These are phyloP conservation scores for Osmerus eperlanus DNA, from an alignment of 2,113 vertebrate species.

Conservation along the genomic window DNA sequence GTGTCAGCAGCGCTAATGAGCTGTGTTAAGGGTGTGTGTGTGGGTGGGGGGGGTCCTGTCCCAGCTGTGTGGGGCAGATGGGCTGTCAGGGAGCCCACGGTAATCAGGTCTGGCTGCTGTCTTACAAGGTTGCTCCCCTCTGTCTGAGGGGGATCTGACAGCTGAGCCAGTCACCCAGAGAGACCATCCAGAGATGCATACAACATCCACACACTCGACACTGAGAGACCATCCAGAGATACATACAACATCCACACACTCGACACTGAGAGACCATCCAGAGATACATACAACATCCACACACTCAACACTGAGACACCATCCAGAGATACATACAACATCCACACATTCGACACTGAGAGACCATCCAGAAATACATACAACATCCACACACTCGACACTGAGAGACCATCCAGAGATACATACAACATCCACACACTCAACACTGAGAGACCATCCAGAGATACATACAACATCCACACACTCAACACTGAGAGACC, in stretches of 20 bases:
- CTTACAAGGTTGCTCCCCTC: neutral
- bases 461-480: too few relatives aligned
- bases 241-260: neutral
- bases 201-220: too few relatives aligned
- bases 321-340: too few relatives aligned
- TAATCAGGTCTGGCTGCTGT: neutral
- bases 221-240: too few relatives aligned
- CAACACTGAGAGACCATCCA: too few relatives aligned
- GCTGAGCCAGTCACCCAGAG: neutral
- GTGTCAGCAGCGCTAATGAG: neutral
- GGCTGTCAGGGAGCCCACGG: neutral
- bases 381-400: too few relatives aligned
- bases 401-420: neutral
- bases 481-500: too few relatives aligned
- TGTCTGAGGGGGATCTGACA: neutral
- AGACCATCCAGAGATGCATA: neutral
- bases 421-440: neutral
- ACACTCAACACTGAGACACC: too few relatives aligned
- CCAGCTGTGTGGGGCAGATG: constrained; percentile 1
- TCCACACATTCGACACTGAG: too few relatives aligned
- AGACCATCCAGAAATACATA: too few relatives aligned
- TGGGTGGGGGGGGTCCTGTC: neutral
- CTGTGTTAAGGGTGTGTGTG: neutral
- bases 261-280: neutral
- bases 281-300: too few relatives aligned